Percentiles rank a stretch among this genome's conserved stretches.
phyloP scores from a whole-genome alignment of 2,797 vertebrate species.

The Sparus aurata region DNA sequence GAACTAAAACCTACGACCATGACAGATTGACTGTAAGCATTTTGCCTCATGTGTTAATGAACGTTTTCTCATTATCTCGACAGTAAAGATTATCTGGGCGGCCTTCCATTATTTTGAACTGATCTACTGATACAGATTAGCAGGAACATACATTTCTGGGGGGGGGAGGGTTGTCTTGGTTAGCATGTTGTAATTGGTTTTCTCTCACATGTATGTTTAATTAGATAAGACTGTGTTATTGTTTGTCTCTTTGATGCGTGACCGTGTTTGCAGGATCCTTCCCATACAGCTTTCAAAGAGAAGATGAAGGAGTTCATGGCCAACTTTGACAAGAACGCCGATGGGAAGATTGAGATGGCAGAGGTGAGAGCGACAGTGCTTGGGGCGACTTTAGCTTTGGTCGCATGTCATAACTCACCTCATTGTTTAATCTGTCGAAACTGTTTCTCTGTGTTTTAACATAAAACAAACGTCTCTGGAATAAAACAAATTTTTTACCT shows the following conservation, averaged over 20 bases:
- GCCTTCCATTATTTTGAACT: background rate
- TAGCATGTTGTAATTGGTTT: background rate
- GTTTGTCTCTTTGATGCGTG: constrained; percentile 10
- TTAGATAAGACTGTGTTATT: background rate
- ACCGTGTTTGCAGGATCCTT: constrained; percentile 82
- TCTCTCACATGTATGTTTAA: background rate
- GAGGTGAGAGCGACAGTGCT: constrained; percentile 86
- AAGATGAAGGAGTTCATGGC: constrained; percentile 96
- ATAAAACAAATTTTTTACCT: constrained; percentile 3
- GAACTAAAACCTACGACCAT: too few relatives aligned
- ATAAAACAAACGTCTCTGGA: background rate
- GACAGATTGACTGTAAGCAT: background rate
- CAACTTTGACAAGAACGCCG: constrained; percentile 93
- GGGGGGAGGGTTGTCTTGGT: background rate
- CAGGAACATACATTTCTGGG: background rate
- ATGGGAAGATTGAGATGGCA: constrained; percentile 94
- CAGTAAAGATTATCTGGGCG: background rate
- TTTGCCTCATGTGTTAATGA: background rate
- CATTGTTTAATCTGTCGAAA: background rate
- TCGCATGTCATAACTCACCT: background rate
- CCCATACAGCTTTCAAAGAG: constrained; percentile 87
- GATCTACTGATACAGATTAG: background rate
- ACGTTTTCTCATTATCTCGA: constrained; percentile 8
- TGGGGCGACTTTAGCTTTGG: background rate
- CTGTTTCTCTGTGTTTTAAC: background rate